Percentiles rank a stretch among this genome's conserved stretches.
Evolutionary conservation across 2,888 invertebrate species (phyloP).

Genomic region (Endomychus coccineus): DNA sequence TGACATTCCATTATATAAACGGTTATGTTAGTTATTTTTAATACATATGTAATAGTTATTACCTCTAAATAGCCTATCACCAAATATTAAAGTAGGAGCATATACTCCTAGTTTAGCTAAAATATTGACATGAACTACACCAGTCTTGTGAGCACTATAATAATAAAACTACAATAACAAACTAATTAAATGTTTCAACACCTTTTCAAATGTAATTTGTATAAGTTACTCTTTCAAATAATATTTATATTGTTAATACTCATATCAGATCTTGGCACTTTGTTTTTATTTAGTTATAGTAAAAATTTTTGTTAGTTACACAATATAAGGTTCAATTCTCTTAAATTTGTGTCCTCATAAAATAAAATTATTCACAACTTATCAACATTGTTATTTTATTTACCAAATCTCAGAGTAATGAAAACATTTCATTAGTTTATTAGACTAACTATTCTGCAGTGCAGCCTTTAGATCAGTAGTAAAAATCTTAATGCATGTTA

Average conservation of each 20-base stretch:
- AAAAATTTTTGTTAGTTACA: neutral
- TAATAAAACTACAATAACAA: constrained; percentile 27
- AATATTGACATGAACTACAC: constrained; percentile 44
- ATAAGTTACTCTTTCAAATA: no score
- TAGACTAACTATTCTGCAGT: constrained; percentile 33
- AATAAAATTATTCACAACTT: neutral
- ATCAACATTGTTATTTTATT: neutral
- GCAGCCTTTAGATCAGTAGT: constrained; percentile 41
- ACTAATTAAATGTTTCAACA: no score
- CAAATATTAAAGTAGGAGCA: constrained; percentile 29
- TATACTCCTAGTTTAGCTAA: constrained; percentile 29
- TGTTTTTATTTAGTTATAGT: no score
- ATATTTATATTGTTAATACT: no score
- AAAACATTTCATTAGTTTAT: constrained; percentile 5
- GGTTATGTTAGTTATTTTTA: constrained; percentile 8
- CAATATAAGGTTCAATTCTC: no score
- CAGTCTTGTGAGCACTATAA: constrained; percentile 43
- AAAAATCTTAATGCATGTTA: constrained; percentile 34
- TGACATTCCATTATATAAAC: no score
- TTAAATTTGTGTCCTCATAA: neutral
- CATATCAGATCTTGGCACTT: no score
- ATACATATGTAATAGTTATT: constrained; percentile 15
- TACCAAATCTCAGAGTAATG: neutral
- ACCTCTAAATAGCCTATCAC: constrained; percentile 28
- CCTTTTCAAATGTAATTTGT: no score